These are phyloP conservation scores for Megathymus violae DNA, from an alignment of 1,140 invertebrate genomes.

Conservation along the genomic window DNA sequence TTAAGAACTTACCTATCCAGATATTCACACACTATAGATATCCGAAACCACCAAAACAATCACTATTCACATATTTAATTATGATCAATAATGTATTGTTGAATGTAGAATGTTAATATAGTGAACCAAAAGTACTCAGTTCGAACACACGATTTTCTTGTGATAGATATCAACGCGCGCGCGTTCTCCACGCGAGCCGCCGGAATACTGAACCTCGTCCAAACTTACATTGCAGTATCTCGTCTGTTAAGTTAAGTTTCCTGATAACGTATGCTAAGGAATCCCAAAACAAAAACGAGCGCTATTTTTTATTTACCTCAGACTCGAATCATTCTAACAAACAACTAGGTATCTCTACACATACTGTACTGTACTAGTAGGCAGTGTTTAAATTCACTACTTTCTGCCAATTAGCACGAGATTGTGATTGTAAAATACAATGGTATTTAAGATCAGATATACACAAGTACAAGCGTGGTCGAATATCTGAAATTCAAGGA, in stretches of 20 bases:
- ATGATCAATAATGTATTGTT: too few relatives aligned
- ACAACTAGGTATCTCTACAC: slow-evolving; percentile 22
- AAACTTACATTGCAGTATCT: slow-evolving; percentile 58
- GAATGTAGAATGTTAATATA: slow-evolving; percentile 1
- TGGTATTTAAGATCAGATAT: slow-evolving; percentile 22
- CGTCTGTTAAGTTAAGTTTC: slow-evolving; percentile 57
- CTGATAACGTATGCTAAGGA: slow-evolving; percentile 60
- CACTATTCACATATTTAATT: slow-evolving; percentile 44
- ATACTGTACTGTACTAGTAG: too few relatives aligned
- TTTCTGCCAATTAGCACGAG: slow-evolving; percentile 34
- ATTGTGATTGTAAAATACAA: slow-evolving; percentile 30
- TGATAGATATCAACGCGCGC: slow-evolving; percentile 50
- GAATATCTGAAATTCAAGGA: slow-evolving; percentile 33
- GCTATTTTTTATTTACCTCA: slow-evolving; percentile 39
- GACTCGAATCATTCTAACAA: slow-evolving; percentile 21
- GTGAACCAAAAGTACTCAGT: slow-evolving; percentile 9
- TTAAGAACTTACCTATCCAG: slow-evolving; percentile 42
- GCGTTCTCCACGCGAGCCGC: slow-evolving; percentile 49
- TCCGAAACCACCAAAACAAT: slow-evolving; percentile 34
- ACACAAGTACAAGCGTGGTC: slow-evolving; percentile 16
- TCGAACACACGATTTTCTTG: slow-evolving; percentile 27
- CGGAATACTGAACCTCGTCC: slow-evolving; percentile 52
- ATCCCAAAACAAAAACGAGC: slow-evolving; percentile 42
- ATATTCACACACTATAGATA: slow-evolving; percentile 37
- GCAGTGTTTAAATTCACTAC: slow-evolving; percentile 23